Evolutionary conservation across 2,797 vertebrate species (phyloP), one percentile per base, ranked within the genome.

Genomic region (Sebastes alutus): DNA sequence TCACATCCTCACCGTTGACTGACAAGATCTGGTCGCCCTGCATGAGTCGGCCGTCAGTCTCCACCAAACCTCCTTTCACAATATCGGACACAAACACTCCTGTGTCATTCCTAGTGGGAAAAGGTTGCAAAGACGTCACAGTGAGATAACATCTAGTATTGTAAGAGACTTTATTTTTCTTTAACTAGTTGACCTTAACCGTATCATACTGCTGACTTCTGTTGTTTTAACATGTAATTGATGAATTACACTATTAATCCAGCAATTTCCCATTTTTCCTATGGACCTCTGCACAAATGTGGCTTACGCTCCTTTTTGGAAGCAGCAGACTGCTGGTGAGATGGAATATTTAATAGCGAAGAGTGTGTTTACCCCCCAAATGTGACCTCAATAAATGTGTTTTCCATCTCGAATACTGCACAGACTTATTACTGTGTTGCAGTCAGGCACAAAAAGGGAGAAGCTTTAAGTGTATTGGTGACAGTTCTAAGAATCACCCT

Each of bases 21-120:
- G 94, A 95, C 69, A 99, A 20, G 90, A 99, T 98, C 95, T 99
- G 98, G 90, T 99, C 99, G 52, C 98, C 99, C 84, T 98, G 98
- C 96, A 97, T 96, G 83, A 99, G 91, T 3, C 95, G 96, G 2
- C 97, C 97, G 20, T 99, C 98, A 0, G 91, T 72, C 71, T 99
- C 98, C 81, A 97, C 97, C 83, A 98, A 94, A 46, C 98, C 98
- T 72, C 98, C 98, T 94, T 97, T 98, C 82, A 99, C 98, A 0
- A 99, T 98, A 64, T 99, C 99, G 0, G 99, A 99, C 77, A 99
- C 97, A 84, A 99, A 99, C 11, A 99, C 98, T 1, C 99, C 99
- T 0, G 97, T 97, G 88, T 98, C 98, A 29, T 96, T 99, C 95
- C 99, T 99, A 93, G 10, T 3, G 4, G 89, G 86, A 88, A 8